Percentiles rank a stretch among this genome's conserved stretches.
Conservation (phyloP, 2,888 invertebrate genomes). For the Oxystoma pomonae region DNA sequence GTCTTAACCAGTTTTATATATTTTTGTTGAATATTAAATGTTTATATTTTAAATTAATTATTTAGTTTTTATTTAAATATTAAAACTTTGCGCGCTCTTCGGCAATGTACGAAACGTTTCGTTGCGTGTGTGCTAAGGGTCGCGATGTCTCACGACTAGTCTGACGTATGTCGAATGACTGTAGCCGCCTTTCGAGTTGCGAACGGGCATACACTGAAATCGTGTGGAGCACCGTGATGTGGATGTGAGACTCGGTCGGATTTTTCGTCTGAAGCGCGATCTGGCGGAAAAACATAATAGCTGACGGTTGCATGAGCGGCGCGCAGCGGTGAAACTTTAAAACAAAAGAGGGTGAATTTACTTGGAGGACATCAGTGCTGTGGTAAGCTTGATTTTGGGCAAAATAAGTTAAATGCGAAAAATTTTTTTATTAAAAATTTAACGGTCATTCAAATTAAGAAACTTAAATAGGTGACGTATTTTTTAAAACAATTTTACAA, state of each 20-base stretch:
- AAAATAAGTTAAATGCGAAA: too few relatives aligned
- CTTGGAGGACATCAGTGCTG: too few relatives aligned
- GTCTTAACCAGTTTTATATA: not conserved
- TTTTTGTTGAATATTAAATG: too few relatives aligned
- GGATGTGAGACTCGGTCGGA: slow-evolving; percentile 18
- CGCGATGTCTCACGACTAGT: slow-evolving; percentile 3
- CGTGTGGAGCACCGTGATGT: slow-evolving; percentile 46
- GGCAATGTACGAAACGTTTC: not conserved
- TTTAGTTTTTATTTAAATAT: too few relatives aligned
- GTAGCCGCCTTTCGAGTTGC: slow-evolving; percentile 35
- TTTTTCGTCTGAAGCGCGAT: slow-evolving; percentile 38
- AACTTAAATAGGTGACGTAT: too few relatives aligned
- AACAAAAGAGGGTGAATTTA: not conserved
- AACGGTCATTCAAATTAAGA: too few relatives aligned
- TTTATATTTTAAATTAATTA: too few relatives aligned
- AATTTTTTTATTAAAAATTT: too few relatives aligned
- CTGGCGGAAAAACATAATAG: slow-evolving; percentile 51
- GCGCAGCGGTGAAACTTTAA: not conserved
- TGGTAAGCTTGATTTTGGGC: too few relatives aligned
- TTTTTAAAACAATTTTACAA: too few relatives aligned
- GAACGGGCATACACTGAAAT: slow-evolving; percentile 53
- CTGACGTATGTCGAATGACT: slow-evolving; percentile 37
- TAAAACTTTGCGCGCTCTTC: slow-evolving; percentile 9
- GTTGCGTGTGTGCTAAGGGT: not conserved
- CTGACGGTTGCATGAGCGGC: slow-evolving; percentile 26